A percentile compares a stretch with the other conserved stretches of the same genome.
phyloP scores from a whole-genome alignment of 2,888 invertebrate species.

The Lasioglossum leucozonium region DNA sequence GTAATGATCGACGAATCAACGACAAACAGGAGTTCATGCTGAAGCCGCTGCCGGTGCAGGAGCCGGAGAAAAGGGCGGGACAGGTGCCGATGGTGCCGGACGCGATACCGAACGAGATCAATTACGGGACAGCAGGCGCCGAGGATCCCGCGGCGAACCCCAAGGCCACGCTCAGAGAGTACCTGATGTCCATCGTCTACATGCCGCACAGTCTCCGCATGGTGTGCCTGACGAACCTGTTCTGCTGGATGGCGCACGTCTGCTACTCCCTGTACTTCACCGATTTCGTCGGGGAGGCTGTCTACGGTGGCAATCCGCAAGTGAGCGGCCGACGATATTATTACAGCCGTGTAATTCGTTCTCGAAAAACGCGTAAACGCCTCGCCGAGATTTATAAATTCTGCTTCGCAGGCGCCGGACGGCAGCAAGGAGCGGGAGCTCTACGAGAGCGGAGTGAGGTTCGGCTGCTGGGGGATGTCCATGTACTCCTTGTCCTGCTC shows the following conservation, averaged over 20 bases:
- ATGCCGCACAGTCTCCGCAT: slow-evolving; percentile 95
- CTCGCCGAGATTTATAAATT: too few species aligned
- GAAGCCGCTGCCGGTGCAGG: slow-evolving; percentile 72
- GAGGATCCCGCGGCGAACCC: slow-evolving; percentile 70
- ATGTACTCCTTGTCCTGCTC: slow-evolving; percentile 98
- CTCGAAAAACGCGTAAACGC: too few species aligned
- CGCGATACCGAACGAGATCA: slow-evolving; percentile 46
- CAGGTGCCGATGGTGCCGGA: slow-evolving; percentile 77
- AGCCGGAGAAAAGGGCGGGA: slow-evolving; percentile 71
- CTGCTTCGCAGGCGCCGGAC: slow-evolving; percentile 88
- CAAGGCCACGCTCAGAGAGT: slow-evolving; percentile 85
- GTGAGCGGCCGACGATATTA: slow-evolving; percentile 83
- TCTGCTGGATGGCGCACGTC: slow-evolving; percentile 99
- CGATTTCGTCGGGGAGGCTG: slow-evolving; percentile 97
- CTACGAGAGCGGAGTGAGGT: slow-evolving; percentile 96
- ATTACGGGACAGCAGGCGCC: slow-evolving; percentile 32
- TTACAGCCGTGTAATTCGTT: too few species aligned
- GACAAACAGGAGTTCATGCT: slow-evolving; percentile 76
- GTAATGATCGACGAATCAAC: not conserved
- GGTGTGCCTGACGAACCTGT: slow-evolving; percentile 94
- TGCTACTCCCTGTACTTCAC: slow-evolving; percentile 98
- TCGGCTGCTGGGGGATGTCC: slow-evolving; percentile 99
- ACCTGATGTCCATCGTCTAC: slow-evolving; percentile 94
- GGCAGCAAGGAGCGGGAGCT: slow-evolving; percentile 88
- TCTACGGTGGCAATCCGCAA: slow-evolving; percentile 94